phyloP scores from a whole-genome alignment of 2,888 invertebrate genomes.

The Aporophyla lueneburgensis region DNA sequence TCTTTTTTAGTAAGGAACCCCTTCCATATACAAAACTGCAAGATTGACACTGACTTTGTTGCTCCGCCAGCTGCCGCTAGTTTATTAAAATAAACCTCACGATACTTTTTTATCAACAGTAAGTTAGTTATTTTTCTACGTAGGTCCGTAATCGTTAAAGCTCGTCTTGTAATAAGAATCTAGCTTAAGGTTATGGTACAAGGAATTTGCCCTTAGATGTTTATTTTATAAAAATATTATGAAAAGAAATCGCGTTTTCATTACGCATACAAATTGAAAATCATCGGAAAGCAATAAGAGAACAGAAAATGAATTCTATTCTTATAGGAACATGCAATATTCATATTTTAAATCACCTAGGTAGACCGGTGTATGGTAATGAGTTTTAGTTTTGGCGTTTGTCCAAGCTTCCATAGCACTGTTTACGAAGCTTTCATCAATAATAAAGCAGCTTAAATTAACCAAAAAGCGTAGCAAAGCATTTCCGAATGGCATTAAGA shows the following conservation, averaged over 20 bases:
- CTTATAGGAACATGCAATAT: conserved; percentile 39
- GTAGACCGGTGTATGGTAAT: conserved; percentile 56
- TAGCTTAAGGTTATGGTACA: neutral
- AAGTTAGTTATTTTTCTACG: neutral
- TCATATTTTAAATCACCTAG: conserved; percentile 52
- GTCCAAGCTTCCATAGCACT: conserved; percentile 64
- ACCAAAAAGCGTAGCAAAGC: conserved; percentile 47
- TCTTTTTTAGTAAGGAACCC: neutral
- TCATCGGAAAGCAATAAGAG: conserved; percentile 30
- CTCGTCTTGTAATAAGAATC: neutral
- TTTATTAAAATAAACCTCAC: neutral
- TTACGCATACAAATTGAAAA: conserved; percentile 49
- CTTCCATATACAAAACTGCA: neutral
- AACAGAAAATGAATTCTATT: conserved; percentile 20
- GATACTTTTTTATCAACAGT: neutral
- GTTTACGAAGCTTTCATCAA: conserved; percentile 59
- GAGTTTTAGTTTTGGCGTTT: conserved; percentile 63
- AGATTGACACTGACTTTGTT: neutral
- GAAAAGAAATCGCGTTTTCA: conserved; percentile 18
- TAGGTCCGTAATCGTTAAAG: neutral
- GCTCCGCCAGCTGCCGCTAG: no score
- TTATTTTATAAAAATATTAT: conserved; percentile 36
- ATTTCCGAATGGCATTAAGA: conserved; percentile 55
- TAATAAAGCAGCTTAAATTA: conserved; percentile 52
- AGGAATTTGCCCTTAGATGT: neutral